Evolutionary conservation across 2,888 invertebrate genomes (phyloP).

Genomic region (Ellobium chinense): DNA sequence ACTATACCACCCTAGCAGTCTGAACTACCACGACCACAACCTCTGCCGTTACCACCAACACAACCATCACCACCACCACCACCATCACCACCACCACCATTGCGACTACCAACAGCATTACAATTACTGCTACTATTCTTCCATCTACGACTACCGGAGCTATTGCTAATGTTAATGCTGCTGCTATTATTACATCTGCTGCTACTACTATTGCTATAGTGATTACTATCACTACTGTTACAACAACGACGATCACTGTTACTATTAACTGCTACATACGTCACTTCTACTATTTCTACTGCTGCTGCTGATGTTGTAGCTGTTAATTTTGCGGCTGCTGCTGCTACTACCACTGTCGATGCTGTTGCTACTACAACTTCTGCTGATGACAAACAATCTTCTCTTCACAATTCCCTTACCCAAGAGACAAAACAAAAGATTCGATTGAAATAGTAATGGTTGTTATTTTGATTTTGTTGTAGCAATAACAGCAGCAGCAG

Average conservation of each 20-base stretch:
- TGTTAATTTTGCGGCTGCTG: background rate
- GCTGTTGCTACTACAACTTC: background rate
- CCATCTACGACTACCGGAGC: background rate
- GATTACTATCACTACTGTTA: constrained; percentile 13
- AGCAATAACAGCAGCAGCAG: too few relatives aligned
- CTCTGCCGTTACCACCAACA: too few relatives aligned
- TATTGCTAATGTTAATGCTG: background rate
- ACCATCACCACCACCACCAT: too few relatives aligned
- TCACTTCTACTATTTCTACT: background rate
- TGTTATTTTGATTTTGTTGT: too few relatives aligned
- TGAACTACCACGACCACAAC: too few relatives aligned
- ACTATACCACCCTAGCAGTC: too few relatives aligned
- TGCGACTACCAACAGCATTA: too few relatives aligned
- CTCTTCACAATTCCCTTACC: too few relatives aligned
- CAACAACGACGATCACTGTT: background rate
- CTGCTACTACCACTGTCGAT: background rate
- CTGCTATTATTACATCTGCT: background rate
- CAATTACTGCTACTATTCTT: background rate
- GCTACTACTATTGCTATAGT: background rate
- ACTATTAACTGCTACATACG: background rate
- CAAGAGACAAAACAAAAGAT: too few relatives aligned
- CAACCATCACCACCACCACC: too few relatives aligned
- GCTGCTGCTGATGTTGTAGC: background rate
- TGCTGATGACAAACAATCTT: too few relatives aligned
- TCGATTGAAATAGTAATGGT: too few relatives aligned